These are phyloP conservation scores for Forpus xanthops DNA, from an alignment of 2,797 vertebrate species.

Conservation along the genomic window DNA sequence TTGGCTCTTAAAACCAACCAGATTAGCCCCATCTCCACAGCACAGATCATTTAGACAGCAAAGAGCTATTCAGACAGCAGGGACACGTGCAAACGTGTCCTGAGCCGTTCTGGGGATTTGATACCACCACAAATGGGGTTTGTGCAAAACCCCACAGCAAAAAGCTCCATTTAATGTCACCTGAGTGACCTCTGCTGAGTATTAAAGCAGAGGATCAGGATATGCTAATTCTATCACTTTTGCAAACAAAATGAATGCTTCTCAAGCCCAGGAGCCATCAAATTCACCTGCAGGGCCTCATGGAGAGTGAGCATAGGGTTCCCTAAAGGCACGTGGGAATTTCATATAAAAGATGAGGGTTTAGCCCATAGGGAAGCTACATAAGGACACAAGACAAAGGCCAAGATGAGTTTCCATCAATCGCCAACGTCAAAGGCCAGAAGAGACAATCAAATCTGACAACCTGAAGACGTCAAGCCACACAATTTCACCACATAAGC, in stretches of 20 bases:
- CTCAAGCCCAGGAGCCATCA: background rate
- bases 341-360: background rate
- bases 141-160: background rate
- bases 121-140: background rate
- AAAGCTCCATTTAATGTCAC: background rate
- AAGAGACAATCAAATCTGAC: slow-evolving; percentile 17
- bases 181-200: background rate
- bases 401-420: slow-evolving; percentile 29
- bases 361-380: background rate
- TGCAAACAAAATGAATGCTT: slow-evolving; percentile 23
- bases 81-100: background rate
- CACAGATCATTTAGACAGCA: background rate
- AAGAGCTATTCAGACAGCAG: background rate
- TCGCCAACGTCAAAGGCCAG: background rate
- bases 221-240: background rate
- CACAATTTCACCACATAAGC: background rate
- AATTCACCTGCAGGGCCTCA: background rate
- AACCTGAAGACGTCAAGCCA: background rate
- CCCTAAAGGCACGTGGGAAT: background rate
- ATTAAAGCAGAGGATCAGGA: background rate
- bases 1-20: background rate
- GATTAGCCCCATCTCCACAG: background rate
- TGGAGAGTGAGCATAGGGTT: background rate
- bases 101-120: background rate
- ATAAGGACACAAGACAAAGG: background rate